Conservation (phyloP, 2,888 invertebrate species). For the Carcina quercana region DNA sequence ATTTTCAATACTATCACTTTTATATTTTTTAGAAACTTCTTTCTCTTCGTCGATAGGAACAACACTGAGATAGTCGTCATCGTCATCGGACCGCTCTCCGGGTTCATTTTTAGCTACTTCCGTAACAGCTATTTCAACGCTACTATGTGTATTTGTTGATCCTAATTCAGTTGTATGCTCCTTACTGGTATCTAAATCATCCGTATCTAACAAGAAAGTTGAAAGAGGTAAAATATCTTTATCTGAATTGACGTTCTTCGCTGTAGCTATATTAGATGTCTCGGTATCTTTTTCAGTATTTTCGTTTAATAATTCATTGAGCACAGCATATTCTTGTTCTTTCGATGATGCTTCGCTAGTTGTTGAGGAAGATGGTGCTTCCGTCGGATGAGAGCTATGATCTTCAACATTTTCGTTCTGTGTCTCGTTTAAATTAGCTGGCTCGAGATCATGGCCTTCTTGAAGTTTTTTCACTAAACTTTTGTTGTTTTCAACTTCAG, state of each 20-base stretch:
- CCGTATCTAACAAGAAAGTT: slow-evolving; percentile 56
- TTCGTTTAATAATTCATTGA: slow-evolving; percentile 28
- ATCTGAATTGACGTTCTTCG: slow-evolving; percentile 15
- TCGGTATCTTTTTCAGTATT: slow-evolving; percentile 22
- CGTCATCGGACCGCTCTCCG: slow-evolving; percentile 17
- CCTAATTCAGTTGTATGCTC: slow-evolving; percentile 10
- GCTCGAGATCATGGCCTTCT: slow-evolving; percentile 68
- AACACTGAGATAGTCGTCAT: slow-evolving; percentile 47
- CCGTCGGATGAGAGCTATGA: slow-evolving; percentile 25
- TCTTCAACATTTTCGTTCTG: slow-evolving; percentile 59
- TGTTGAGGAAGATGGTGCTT: slow-evolving; percentile 13
- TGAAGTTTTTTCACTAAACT: slow-evolving; percentile 75
- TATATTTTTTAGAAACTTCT: slow-evolving; percentile 34
- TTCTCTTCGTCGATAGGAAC: slow-evolving; percentile 48
- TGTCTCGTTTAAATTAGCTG: slow-evolving; percentile 51
- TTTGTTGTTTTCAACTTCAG: slow-evolving; percentile 77
- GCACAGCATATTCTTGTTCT: slow-evolving; percentile 18
- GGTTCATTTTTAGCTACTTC: neutral
- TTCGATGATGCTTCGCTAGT: slow-evolving; percentile 13
- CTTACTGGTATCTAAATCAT: slow-evolving; percentile 44
- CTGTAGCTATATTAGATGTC: slow-evolving; percentile 12
- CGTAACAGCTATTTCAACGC: slow-evolving; percentile 17
- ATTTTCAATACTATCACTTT: slow-evolving; percentile 46
- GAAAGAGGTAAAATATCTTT: slow-evolving; percentile 33
- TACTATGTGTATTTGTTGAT: slow-evolving; percentile 13